Percentiles rank a stretch among this genome's conserved stretches.
These are phyloP conservation scores for Gymnopithys bicolor DNA, from an alignment of 2,797 vertebrate species.

Conservation along the genomic window DNA sequence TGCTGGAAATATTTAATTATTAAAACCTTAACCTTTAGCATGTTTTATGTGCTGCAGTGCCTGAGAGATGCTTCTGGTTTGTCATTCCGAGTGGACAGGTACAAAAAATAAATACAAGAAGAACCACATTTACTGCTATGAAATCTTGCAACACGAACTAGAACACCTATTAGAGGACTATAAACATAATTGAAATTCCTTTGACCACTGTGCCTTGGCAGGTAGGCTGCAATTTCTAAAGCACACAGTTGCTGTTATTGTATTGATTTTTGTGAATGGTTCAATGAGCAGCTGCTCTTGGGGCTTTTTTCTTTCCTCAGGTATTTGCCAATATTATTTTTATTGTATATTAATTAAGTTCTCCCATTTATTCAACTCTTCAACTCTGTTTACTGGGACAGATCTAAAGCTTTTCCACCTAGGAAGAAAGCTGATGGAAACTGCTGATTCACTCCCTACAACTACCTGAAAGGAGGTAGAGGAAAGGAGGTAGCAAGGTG, in stretches of 20 bases:
- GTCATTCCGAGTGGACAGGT: neutral
- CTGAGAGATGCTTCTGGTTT: neutral
- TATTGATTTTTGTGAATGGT: conserved; percentile 31
- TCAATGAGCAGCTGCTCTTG: neutral
- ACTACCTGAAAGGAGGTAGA: neutral
- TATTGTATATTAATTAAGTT: neutral
- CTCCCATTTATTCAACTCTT: neutral
- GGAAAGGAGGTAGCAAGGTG: neutral
- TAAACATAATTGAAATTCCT: neutral
- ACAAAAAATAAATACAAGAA: neutral
- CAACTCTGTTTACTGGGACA: neutral
- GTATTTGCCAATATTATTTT: neutral
- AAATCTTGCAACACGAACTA: neutral
- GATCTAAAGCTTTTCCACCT: neutral
- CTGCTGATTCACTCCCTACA: neutral
- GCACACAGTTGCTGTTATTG: neutral
- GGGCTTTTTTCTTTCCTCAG: neutral
- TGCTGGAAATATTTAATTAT: neutral
- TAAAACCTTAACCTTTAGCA: neutral
- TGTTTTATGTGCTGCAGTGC: neutral
- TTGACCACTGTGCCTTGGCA: neutral
- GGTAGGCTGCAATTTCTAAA: neutral
- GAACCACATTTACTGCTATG: neutral
- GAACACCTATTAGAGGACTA: neutral
- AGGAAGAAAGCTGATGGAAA: neutral